Conservation (phyloP, 2,797 vertebrate genomes). For the Trachops cirrhosus region DNA sequence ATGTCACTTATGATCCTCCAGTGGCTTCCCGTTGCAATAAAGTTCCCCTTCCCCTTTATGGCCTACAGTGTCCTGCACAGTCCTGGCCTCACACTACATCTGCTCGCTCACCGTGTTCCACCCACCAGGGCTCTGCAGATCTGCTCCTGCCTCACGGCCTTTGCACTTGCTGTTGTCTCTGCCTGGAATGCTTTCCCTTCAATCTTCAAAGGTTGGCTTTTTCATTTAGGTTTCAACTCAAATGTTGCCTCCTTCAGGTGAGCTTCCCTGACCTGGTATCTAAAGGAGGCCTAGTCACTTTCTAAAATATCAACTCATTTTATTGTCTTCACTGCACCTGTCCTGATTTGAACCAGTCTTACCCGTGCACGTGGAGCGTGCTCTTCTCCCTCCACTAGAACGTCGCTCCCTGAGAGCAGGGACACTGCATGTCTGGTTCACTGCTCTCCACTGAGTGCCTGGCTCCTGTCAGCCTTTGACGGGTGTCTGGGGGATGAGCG, state of each 20-base stretch:
- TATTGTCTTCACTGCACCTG: not conserved
- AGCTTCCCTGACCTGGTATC: not conserved
- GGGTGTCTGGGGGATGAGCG: not conserved
- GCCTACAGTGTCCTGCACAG: rapidly evolving
- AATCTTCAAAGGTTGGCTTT: not conserved
- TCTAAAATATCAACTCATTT: not conserved
- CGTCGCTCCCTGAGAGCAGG: not conserved
- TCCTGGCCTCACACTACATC: rapidly evolving
- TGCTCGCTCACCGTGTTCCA: rapidly evolving
- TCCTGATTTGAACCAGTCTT: not conserved
- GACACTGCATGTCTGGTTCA: not conserved
- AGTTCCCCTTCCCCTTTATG: not conserved
- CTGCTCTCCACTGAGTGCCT: not conserved
- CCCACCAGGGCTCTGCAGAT: not conserved
- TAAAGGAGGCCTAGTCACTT: not conserved
- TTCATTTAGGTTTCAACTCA: not conserved
- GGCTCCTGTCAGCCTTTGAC: not conserved
- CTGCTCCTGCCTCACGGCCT: not conserved
- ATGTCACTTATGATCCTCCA: not conserved
- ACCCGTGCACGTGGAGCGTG: not conserved
- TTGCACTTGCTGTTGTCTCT: not conserved
- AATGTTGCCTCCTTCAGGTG: not conserved
- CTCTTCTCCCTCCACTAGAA: not conserved
- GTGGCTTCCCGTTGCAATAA: not conserved
- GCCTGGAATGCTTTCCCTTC: not conserved